Percentiles rank a stretch among this genome's conserved stretches.
These are phyloP conservation scores for Platycnemis pennipes DNA, from an alignment of 2,888 invertebrate species.

Conservation along the genomic window DNA sequence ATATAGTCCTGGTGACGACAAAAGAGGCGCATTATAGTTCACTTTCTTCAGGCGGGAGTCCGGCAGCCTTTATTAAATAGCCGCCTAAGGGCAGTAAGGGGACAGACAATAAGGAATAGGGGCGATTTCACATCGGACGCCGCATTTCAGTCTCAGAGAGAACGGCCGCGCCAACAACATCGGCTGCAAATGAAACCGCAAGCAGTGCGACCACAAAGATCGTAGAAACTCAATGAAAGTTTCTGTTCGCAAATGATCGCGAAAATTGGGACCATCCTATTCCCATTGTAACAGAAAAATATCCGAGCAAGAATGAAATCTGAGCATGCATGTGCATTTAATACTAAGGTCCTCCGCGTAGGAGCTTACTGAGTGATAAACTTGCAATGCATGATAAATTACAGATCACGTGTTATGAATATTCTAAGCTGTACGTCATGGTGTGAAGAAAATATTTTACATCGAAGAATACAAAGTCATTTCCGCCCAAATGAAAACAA, in stretches of 20 bases:
- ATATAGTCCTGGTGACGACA: not conserved
- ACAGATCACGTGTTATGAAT: too few species aligned
- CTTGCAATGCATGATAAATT: too few species aligned
- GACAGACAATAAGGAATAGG: slow-evolving; percentile 14
- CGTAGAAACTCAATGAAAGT: slow-evolving; percentile 28
- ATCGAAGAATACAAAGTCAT: too few species aligned
- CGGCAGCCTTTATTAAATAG: slow-evolving; percentile 11
- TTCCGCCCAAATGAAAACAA: too few species aligned
- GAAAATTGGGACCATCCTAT: not conserved
- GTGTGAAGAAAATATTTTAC: too few species aligned
- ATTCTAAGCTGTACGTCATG: too few species aligned
- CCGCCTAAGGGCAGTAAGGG: not conserved
- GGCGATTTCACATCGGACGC: not conserved
- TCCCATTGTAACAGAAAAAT: not conserved
- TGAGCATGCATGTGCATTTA: too few species aligned
- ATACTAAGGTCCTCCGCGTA: too few species aligned
- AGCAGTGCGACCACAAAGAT: not conserved
- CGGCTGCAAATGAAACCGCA: not conserved
- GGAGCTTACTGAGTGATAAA: too few species aligned
- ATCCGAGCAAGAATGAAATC: too few species aligned
- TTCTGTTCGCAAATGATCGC: slow-evolving; percentile 2
- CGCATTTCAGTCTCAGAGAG: not conserved
- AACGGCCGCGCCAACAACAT: not conserved
- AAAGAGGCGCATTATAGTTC: not conserved
- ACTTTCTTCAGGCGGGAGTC: not conserved